Percentiles rank a stretch among this genome's conserved stretches.
Evolutionary conservation across 2,797 vertebrate genomes (phyloP).

Genomic region (Sebastes miniatus): DNA sequence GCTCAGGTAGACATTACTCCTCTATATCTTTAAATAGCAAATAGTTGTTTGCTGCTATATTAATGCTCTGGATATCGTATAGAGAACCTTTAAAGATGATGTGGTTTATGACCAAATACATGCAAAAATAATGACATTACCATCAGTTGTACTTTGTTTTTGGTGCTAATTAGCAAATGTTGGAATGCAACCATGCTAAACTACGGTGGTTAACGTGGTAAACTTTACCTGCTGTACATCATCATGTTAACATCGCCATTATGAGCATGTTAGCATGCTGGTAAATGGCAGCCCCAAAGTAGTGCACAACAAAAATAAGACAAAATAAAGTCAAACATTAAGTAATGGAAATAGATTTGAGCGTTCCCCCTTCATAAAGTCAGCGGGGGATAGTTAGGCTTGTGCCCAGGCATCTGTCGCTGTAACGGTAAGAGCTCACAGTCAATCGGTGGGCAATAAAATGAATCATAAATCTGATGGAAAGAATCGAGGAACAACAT

Average conservation of each 20-base stretch:
- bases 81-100: not conserved
- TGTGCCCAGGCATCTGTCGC: slow-evolving; percentile 19
- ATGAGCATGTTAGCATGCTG: no score
- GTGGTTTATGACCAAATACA: not conserved
- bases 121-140: no score
- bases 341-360: not conserved
- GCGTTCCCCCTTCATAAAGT: not conserved
- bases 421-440: not conserved
- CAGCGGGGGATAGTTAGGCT: not conserved
- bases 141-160: no score
- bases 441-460: slow-evolving; percentile 24
- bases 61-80: no score
- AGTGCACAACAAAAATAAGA: not conserved
- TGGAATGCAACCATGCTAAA: no score
- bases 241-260: no score
- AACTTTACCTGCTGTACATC: no score
- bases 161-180: no score
- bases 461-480: slow-evolving; percentile 41
- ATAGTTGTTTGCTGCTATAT: no score
- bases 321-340: not conserved
- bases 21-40: no score
- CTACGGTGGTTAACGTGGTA: no score
- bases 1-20: no score
- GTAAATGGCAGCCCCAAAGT: not conserved
- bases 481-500: slow-evolving; percentile 12